Evolutionary conservation across 2,888 invertebrate species (phyloP).

Genomic region (Cryptus viduatorius): DNA sequence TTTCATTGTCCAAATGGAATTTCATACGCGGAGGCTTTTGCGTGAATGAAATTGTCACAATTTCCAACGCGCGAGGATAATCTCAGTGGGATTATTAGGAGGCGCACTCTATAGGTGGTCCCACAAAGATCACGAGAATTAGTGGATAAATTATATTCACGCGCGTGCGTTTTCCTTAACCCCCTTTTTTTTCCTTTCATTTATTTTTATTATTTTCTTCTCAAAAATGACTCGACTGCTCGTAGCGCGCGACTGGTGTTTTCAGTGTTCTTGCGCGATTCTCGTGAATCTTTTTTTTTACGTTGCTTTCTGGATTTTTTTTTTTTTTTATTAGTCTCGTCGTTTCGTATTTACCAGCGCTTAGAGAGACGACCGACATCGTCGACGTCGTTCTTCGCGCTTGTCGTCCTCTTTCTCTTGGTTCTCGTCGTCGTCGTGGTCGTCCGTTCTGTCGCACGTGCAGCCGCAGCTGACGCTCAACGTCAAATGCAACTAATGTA

Average conservation of each 20-base stretch:
- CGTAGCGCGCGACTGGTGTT: conserved; percentile 19
- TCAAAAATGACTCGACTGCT: conserved; percentile 42
- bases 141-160: conserved; percentile 63
- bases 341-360: conserved; percentile 64
- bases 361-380: conserved; percentile 53
- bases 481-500: conserved; percentile 83
- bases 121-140: conserved; percentile 49
- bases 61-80: conserved; percentile 5
- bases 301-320: conserved; percentile 18
- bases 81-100: background rate
- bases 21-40: background rate
- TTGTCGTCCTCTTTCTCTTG: conserved; percentile 54
- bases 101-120: conserved; percentile 40
- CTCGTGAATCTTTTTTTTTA: conserved; percentile 8
- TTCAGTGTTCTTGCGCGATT: conserved; percentile 29
- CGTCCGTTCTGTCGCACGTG: conserved; percentile 72
- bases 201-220: conserved; percentile 18
- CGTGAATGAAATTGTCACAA: conserved; percentile 22
- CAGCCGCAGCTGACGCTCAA: conserved; percentile 82
- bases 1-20: conserved; percentile 19
- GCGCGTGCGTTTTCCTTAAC: conserved; percentile 22
- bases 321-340: conserved; percentile 59
- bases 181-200: background rate
- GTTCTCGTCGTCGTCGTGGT: conserved; percentile 48
- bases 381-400: conserved; percentile 66